Conservation (phyloP, 2,113 vertebrate genomes). For the Gambusia affinis region DNA sequence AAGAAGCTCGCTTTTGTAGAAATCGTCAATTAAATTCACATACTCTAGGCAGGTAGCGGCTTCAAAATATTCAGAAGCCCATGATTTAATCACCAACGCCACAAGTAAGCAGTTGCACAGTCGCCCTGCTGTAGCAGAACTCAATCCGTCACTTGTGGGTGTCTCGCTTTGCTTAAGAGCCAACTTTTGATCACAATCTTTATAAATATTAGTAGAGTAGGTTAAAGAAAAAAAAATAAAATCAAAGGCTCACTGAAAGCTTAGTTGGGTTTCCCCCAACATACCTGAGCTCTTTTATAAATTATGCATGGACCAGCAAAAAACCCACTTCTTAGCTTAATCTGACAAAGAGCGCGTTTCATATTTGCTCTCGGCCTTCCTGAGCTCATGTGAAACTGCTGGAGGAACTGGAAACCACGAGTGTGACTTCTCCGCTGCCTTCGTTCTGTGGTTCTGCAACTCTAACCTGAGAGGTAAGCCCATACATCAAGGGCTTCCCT, state of each 20-base stretch:
- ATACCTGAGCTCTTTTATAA: slow-evolving; percentile 64
- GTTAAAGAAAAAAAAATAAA: slow-evolving; percentile 64
- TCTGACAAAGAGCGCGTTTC: slow-evolving; percentile 67
- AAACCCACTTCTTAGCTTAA: slow-evolving; percentile 46
- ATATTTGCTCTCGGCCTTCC: slow-evolving; percentile 56
- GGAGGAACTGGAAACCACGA: slow-evolving; percentile 55
- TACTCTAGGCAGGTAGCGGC: not conserved
- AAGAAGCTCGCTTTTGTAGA: not conserved
- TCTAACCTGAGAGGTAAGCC: slow-evolving; percentile 68
- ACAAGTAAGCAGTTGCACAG: slow-evolving; percentile 33
- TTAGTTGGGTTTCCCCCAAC: slow-evolving; percentile 67
- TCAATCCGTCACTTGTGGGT: slow-evolving; percentile 64
- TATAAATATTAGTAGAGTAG: slow-evolving; percentile 72
- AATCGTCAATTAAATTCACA: not conserved
- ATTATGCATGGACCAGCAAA: slow-evolving; percentile 67
- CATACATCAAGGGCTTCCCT: slow-evolving; percentile 78
- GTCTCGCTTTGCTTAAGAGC: slow-evolving; percentile 32
- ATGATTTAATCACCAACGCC: slow-evolving; percentile 33
- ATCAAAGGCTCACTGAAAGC: slow-evolving; percentile 70
- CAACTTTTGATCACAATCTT: slow-evolving; percentile 65
- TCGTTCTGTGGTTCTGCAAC: slow-evolving; percentile 47
- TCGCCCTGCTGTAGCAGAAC: slow-evolving; percentile 32
- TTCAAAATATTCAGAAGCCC: slow-evolving; percentile 10
- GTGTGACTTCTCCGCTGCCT: slow-evolving; percentile 32
- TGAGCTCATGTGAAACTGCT: slow-evolving; percentile 55